Conservation (phyloP, 2,888 invertebrate genomes). For the Eristalinus aeneus region DNA sequence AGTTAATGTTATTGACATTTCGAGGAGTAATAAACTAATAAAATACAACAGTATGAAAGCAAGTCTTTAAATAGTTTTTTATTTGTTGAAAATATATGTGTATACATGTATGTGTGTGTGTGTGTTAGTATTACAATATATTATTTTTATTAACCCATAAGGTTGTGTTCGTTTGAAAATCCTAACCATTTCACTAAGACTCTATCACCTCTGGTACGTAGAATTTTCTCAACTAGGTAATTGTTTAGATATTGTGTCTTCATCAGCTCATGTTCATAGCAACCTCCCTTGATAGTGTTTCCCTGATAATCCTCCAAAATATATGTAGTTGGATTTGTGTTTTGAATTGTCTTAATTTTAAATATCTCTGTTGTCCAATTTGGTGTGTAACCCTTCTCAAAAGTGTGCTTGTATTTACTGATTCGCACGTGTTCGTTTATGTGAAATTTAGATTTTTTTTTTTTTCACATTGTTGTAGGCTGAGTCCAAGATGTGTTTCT, state of each 20-base stretch:
- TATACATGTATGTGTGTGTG: background rate
- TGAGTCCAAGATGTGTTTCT: too few species aligned
- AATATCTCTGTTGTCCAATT: slow-evolving; percentile 75
- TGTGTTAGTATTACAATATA: background rate
- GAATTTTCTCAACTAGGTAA: slow-evolving; percentile 75
- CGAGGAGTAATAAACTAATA: too few species aligned
- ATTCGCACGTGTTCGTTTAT: too few species aligned
- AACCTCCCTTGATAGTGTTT: slow-evolving; percentile 74
- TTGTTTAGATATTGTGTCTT: slow-evolving; percentile 74
- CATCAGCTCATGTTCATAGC: too few species aligned
- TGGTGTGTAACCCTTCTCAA: background rate
- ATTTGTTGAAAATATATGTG: too few species aligned
- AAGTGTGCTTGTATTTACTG: background rate
- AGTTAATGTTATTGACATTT: too few species aligned
- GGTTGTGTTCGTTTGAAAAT: background rate
- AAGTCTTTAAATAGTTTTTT: too few species aligned
- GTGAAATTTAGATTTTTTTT: too few species aligned
- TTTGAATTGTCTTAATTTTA: slow-evolving; percentile 71
- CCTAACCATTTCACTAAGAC: slow-evolving; percentile 67
- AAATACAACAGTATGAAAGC: too few species aligned
- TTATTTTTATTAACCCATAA: background rate
- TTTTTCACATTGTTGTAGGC: too few species aligned
- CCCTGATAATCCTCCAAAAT: slow-evolving; percentile 72
- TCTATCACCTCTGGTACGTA: slow-evolving; percentile 69
- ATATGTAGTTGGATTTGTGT: slow-evolving; percentile 73